Conservation (phyloP, 1,140 invertebrate genomes). For the Diploscapter pachys region DNA sequence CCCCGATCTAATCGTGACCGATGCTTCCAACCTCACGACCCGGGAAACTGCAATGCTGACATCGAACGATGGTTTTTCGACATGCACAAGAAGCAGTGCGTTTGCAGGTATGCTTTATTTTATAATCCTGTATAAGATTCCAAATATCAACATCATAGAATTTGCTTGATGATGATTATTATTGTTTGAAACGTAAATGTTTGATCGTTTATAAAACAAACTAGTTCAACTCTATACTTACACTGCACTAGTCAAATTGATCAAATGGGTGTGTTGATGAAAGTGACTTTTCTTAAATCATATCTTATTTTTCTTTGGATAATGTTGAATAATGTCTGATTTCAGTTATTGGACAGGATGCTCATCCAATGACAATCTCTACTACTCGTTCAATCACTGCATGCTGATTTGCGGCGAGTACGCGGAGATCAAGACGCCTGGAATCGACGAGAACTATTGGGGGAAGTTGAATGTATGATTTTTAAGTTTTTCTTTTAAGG, state of each 20-base stretch:
- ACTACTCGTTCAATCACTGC: constrained; percentile 43
- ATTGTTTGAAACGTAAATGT: too few relatives aligned
- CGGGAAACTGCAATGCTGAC: constrained; percentile 36
- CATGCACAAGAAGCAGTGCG: constrained; percentile 33
- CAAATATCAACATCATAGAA: too few relatives aligned
- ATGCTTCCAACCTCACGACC: constrained; percentile 42
- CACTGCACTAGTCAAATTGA: too few relatives aligned
- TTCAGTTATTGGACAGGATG: constrained; percentile 42
- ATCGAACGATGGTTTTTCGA: constrained; percentile 46
- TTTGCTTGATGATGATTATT: too few relatives aligned
- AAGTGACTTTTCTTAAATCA: too few relatives aligned
- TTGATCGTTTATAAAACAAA: too few relatives aligned
- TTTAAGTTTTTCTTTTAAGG: not conserved
- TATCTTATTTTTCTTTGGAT: too few relatives aligned
- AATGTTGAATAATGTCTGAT: not conserved
- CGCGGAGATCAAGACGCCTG: constrained; percentile 21
- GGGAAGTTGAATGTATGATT: constrained; percentile 24
- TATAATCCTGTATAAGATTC: too few relatives aligned
- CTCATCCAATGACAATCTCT: constrained; percentile 42
- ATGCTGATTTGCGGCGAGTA: constrained; percentile 43
- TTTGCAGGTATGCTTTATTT: constrained; percentile 29
- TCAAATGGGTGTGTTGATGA: too few relatives aligned
- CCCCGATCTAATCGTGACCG: constrained; percentile 25
- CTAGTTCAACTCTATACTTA: too few relatives aligned
- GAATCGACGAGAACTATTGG: constrained; percentile 32